Conservation (phyloP, 2,113 vertebrate genomes). For the Colius striatus region DNA sequence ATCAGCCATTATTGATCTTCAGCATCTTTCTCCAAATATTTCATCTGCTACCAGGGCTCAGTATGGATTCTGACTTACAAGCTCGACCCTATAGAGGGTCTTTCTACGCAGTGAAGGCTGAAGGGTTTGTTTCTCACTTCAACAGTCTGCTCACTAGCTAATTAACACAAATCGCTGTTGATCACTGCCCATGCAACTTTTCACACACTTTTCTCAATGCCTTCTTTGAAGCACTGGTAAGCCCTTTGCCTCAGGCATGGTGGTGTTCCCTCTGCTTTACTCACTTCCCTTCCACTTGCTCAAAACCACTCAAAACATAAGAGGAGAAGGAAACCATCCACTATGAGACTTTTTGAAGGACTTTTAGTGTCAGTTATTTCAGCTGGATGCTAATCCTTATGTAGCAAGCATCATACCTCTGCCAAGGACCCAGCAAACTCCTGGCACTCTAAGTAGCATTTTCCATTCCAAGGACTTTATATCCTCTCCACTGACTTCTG, state of each 20-base stretch:
- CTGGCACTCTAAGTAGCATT: not conserved
- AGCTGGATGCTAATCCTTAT: not conserved
- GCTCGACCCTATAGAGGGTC: not conserved
- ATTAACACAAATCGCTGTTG: not conserved
- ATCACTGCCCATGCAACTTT: not conserved
- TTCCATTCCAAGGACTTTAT: not conserved
- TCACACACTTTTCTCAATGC: not conserved
- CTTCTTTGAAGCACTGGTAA: not conserved
- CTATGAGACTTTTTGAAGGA: not conserved
- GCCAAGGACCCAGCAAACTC: not conserved
- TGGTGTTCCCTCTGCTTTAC: not conserved
- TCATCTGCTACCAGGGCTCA: rapidly evolving
- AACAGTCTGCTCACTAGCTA: not conserved
- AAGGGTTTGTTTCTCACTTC: not conserved
- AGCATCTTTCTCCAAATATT: not conserved
- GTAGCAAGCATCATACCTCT: not conserved
- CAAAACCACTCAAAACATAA: not conserved
- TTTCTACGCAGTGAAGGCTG: not conserved
- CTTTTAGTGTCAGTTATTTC: not conserved
- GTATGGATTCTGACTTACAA: not conserved
- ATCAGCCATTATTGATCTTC: not conserved
- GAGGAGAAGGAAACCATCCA: not conserved
- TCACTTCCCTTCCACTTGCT: not conserved
- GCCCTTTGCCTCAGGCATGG: rapidly evolving
- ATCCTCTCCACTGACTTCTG: not conserved